Evolutionary conservation across 2,797 vertebrate species (phyloP).

Genomic region (Acanthis flammea): DNA sequence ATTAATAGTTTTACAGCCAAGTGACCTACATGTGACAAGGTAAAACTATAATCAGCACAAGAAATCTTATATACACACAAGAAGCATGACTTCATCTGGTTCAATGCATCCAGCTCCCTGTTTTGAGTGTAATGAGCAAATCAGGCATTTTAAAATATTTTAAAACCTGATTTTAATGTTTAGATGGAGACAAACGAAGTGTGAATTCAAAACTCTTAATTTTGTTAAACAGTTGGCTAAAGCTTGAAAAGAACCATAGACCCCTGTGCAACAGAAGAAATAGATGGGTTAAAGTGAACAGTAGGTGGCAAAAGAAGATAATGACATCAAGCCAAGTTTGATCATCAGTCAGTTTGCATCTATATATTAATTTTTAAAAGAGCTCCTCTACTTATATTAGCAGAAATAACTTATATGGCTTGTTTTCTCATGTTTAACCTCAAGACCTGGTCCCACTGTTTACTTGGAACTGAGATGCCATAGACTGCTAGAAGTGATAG

Average conservation of each 20-base stretch:
- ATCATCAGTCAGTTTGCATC: background rate
- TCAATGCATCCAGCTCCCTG: background rate
- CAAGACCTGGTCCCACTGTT: background rate
- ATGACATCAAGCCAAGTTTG: background rate
- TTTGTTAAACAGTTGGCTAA: background rate
- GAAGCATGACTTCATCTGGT: background rate
- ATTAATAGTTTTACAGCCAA: background rate
- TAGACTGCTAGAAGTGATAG: background rate
- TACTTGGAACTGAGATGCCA: background rate
- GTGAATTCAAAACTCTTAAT: slow-evolving; percentile 50
- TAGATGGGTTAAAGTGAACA: background rate
- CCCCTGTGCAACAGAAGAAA: background rate
- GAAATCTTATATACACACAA: background rate
- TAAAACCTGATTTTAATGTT: slow-evolving; percentile 55
- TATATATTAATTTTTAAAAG: background rate
- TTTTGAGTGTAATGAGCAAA: slow-evolving; percentile 40
- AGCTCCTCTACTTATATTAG: background rate
- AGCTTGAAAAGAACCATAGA: too few species aligned
- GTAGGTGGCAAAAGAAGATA: background rate
- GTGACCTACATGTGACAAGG: background rate
- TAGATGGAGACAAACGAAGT: slow-evolving; percentile 25
- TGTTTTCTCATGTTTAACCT: background rate
- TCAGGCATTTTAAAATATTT: slow-evolving; percentile 48
- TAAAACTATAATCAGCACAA: background rate
- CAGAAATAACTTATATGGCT: background rate